Base-by-base conservation (phyloP, 2,888 invertebrate species). In the Allygus modestus region DNA sequence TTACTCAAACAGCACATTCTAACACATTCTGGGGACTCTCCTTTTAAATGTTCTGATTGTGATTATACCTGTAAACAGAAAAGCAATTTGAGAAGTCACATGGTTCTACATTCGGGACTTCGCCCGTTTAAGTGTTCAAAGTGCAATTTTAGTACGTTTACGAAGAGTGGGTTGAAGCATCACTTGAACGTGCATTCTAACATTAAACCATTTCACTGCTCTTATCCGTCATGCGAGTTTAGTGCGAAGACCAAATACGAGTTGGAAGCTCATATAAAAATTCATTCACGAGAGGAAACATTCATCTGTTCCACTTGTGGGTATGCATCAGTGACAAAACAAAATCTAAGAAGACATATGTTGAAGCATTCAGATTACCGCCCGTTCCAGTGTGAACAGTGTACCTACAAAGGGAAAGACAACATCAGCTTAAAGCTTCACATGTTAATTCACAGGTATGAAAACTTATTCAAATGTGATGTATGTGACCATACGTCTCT, bases 301-400 rank as follows among this genome's bases (percentile, higher is more conserved):
- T 79, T 79, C 28, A 79, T 79, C 0, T 79, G 79, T 23, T 31
- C 79, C n/a, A 79, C 54, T 2, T 79, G 79, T 79, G 79, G 79
- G n/a, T 58, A 58, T 23, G 5, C 17, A 28, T 31, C 79, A 31
- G 20, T 54, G 17, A 79, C 51, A 4, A 79, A 79, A 58, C 79
- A 31, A n/a, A 28, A 37, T 11, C 23, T 79, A 5, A 58, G 54
- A 7, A 54, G 37, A 20, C 79, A 79, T 20, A 54, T 79, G 20
- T 12, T 79, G n/a, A 58, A 58, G 17, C 79, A 79, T 37, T 28
- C 51, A 31, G 58, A 79, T n/a, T 20, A 17, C 9, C 28, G 58
- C 0, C 79, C 79, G 2, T 79, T 79, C n/a, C 58, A 31, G 20
- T 79, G 79, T 58, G 31, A 54, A 7, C 9, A 54, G 20, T 79